These are phyloP conservation scores for Gavialis gangeticus DNA, from an alignment of 2,113 vertebrate genomes.

Conservation along the genomic window DNA sequence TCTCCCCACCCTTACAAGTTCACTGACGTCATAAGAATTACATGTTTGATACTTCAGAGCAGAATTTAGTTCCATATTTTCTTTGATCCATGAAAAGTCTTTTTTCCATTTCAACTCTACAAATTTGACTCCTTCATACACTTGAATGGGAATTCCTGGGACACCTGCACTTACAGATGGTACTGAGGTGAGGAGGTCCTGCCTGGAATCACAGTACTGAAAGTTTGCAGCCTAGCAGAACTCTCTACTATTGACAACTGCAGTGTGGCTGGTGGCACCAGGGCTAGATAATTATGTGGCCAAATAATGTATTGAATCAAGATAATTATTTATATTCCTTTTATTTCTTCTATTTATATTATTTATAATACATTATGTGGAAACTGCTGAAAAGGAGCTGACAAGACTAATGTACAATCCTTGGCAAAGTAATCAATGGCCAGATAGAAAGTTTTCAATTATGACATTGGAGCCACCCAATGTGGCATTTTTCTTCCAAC, in stretches of 20 bases:
- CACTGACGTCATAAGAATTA: too few species aligned
- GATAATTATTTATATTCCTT: too few species aligned
- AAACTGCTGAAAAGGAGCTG: background rate
- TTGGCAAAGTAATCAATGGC: background rate
- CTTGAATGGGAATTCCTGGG: background rate
- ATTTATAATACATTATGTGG: background rate
- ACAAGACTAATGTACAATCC: background rate
- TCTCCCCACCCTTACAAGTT: background rate
- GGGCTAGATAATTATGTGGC: background rate
- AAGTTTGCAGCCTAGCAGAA: fast-evolving
- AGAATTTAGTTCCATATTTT: background rate
- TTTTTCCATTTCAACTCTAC: background rate
- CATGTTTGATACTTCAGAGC: background rate
- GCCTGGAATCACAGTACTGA: background rate
- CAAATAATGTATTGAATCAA: background rate
- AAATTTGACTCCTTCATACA: background rate
- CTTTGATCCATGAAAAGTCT: background rate
- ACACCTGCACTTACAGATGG: background rate
- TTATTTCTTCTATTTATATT: background rate
- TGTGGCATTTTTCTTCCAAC: background rate
- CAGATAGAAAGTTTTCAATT: background rate
- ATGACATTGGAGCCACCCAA: fast-evolving
- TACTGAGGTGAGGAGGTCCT: background rate
- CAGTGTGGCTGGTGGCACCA: fast-evolving
- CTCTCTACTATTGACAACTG: background rate